These are phyloP conservation scores for Saccopteryx leptura DNA, from an alignment of 2,113 vertebrate species.

Conservation along the genomic window DNA sequence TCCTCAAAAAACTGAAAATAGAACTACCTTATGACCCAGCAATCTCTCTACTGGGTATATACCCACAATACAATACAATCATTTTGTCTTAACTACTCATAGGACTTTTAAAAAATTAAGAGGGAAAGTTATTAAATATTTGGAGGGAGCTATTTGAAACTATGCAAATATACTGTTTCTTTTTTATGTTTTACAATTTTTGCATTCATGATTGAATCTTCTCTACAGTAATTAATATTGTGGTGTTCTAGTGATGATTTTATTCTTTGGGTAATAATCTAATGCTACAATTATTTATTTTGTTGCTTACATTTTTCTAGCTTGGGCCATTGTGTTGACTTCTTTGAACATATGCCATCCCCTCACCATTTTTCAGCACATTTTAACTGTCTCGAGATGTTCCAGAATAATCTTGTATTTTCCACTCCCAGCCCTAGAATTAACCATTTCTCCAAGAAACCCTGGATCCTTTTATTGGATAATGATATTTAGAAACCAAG, in stretches of 20 bases:
- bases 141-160: background rate
- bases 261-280: background rate
- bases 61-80: background rate
- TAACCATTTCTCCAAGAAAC: background rate
- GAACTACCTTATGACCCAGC: too few species aligned
- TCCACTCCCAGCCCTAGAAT: background rate
- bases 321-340: background rate
- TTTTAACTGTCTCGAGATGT: background rate
- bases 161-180: background rate
- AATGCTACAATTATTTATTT: background rate
- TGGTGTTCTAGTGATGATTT: background rate
- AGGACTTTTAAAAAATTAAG: background rate
- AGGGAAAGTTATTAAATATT: background rate
- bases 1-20: too few species aligned
- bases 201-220: conserved; percentile 2
- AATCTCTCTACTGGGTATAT: too few species aligned
- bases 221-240: background rate
- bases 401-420: background rate
- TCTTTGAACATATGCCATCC: background rate
- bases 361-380: background rate
- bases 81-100: background rate
- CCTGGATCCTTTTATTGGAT: background rate
- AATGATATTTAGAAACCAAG: background rate
- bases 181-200: background rate
- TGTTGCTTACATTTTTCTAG: background rate